A percentile compares a stretch with the other conserved stretches of the same genome.
phyloP scores from a whole-genome alignment of 2,888 invertebrate species.

The Parasteatoda lunata region DNA sequence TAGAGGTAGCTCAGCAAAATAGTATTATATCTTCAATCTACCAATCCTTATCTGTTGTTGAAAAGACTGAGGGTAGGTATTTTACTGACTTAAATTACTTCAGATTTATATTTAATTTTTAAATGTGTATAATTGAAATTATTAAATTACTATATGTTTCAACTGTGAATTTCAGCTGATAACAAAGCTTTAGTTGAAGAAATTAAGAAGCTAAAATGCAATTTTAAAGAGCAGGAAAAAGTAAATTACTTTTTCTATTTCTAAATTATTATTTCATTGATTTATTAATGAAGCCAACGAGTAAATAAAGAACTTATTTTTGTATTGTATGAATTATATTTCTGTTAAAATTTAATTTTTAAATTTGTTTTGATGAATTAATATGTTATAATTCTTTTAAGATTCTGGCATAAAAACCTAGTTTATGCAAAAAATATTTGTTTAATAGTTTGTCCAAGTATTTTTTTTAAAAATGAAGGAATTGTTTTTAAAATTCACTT shows the following conservation, averaged over 20 bases:
- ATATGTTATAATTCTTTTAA: too few species aligned
- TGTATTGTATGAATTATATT: not conserved
- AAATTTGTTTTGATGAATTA: not conserved
- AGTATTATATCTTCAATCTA: conserved; percentile 16
- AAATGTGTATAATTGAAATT: too few species aligned
- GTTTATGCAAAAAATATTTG: too few species aligned
- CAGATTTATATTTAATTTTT: not conserved
- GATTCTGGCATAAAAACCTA: too few species aligned
- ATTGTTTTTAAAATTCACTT: too few species aligned
- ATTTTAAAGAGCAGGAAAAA: conserved; percentile 22
- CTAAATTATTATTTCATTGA: too few species aligned
- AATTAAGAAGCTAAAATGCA: conserved; percentile 25
- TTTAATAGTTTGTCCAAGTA: too few species aligned
- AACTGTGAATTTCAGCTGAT: conserved; percentile 15
- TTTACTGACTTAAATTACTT: not conserved
- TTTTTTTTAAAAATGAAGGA: too few species aligned
- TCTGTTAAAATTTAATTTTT: not conserved
- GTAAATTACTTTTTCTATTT: not conserved
- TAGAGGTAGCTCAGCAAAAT: conserved; percentile 37
- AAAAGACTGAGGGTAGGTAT: conserved; percentile 34
- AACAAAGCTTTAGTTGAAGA: conserved; percentile 28
- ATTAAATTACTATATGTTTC: not conserved
- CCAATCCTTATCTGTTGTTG: conserved; percentile 14
- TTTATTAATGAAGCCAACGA: too few species aligned
- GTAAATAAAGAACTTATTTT: too few species aligned